Base-by-base conservation (phyloP, 2,113 vertebrate genomes). In the Paedocypris sp. region DNA sequence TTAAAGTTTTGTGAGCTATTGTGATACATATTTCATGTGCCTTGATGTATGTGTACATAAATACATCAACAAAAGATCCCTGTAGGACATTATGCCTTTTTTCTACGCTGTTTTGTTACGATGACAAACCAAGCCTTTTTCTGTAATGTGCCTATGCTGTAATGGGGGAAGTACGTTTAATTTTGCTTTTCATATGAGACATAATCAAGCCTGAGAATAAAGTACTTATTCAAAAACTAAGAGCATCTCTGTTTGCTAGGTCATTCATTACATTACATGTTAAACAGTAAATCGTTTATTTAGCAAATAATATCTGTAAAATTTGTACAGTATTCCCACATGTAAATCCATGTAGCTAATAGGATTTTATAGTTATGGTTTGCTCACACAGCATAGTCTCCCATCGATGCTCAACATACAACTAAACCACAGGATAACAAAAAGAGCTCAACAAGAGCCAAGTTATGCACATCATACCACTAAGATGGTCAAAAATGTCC, bases 181-280 rank as follows among this genome's bases (percentile, higher is more conserved):
- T 85, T 85, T 86, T 79, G 77, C 83, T 76, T 88, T 88, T 86
- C 81, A 84, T 86, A 88, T 81, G 71, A 78, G 82, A 84, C 81
- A 79, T 85, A 86, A 79, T 85, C 76, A 83, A 86, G 79, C 80
- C 84, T 86, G 80, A 84, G 77, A 87, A 84, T 83, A 86, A 86
- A 87, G 77, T 87, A 83, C 81, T 82, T 81, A 85, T 71, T 83
- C 54, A 75, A 73, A 49, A 49, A 72, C 13, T 25, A 33, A 32
- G 32, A 47, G 4, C 6, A n/a, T 5, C 13, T 10, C 4, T 5
- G 4, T 25, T 39, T 42, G 71, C 67, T 72, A 74, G 60, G 71
- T 50, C 62, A 39, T 45, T 46, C 64, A 25, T 31, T 36, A 3
- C 33, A 52, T 45, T 32, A n/a, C n/a, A n/a, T 18, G 29, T 54